These are phyloP conservation scores for Chlorocebus sabaeus DNA, from an alignment of 2,113 vertebrate genomes.

Conservation along the genomic window DNA sequence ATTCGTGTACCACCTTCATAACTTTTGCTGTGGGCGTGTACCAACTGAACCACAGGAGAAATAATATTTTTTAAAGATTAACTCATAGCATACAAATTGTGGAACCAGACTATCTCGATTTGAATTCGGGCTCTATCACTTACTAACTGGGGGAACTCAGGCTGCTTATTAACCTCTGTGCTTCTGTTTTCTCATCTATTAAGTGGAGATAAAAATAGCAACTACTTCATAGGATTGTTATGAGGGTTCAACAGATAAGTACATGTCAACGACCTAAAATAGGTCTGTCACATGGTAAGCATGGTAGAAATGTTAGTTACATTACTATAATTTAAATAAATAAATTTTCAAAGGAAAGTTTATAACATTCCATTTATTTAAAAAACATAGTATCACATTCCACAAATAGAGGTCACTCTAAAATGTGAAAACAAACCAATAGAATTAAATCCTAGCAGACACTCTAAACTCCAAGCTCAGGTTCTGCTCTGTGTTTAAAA, in stretches of 20 bases:
- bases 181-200: neutral
- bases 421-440: neutral
- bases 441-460: neutral
- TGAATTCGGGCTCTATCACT: neutral
- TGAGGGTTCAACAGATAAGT: neutral
- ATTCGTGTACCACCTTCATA: neutral
- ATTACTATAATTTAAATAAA: neutral
- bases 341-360: neutral
- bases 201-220: neutral
- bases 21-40: neutral
- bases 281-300: neutral
- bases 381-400: neutral
- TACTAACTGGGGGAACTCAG: neutral
- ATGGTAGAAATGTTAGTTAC: neutral
- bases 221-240: neutral
- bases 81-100: neutral
- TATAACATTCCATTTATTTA: neutral
- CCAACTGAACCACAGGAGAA: neutral
- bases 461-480: neutral
- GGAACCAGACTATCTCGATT: neutral
- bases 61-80: neutral
- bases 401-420: neutral
- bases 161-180: neutral
- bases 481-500: neutral
- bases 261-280: neutral